Evolutionary conservation across 2,797 vertebrate species (phyloP).

Genomic region (Calcarius lapponicus): DNA sequence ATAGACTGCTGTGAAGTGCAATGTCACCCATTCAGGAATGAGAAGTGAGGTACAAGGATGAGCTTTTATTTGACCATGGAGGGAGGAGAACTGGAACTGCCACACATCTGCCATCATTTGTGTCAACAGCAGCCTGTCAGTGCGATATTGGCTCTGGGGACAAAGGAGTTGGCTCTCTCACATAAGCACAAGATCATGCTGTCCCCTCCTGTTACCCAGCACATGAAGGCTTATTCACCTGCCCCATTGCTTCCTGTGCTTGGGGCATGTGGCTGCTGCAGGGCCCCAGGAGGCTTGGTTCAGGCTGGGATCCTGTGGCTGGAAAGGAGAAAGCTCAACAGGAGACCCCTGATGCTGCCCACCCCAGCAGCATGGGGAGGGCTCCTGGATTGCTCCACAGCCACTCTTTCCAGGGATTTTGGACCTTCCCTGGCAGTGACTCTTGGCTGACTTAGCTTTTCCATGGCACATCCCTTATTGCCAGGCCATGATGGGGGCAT

Average conservation of each 20-base stretch:
- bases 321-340: neutral
- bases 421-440: neutral
- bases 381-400: neutral
- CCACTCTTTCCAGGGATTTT: neutral
- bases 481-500: neutral
- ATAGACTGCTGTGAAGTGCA: accelerated
- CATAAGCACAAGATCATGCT: accelerated
- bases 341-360: neutral
- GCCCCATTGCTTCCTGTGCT: neutral
- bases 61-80: neutral
- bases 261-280: neutral
- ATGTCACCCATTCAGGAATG: neutral
- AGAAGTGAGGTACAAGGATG: neutral
- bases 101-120: accelerated
- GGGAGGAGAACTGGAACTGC: accelerated
- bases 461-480: neutral
- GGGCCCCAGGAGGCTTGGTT: accelerated
- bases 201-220: neutral
- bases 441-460: neutral
- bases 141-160: neutral
- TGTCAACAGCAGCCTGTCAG: neutral
- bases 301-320: no score
- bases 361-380: accelerated
- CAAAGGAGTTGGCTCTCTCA: accelerated
- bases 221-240: accelerated